Evolutionary conservation across 2,797 vertebrate species (phyloP), one percentile per base, ranked within the genome.

Genomic region (Epinephelus coioides): DNA sequence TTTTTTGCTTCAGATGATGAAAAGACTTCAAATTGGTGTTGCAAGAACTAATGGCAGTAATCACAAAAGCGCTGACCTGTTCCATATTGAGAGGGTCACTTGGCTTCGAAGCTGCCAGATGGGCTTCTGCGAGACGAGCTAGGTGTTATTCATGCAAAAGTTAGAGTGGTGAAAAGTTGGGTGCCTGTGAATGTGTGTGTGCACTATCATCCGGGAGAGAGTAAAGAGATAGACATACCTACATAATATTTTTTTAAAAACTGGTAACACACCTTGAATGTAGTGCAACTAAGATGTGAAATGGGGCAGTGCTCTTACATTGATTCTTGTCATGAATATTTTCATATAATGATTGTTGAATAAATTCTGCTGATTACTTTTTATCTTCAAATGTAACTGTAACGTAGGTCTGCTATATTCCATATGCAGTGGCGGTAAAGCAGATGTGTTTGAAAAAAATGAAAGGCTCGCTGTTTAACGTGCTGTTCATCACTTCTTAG

Each of bases 61-160:
- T 90, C 56, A 88, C 69, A 74, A 79, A 89, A 87, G 63, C 46
- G 66, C 47, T 63, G 76, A 88, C 67, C 84, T 76, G 67, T 64
- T 87, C 85, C 81, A 88, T 88, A 88, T 86, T 88, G 89, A 89
- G 76, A 69, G 78, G 81, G 83, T 88, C 63, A 62, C 69, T 72
- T 55, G 25, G 68, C 43, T 84, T 84, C 71, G 54, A 51, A 69
- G 63, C 77, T 71, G 88, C 86, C 90, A 93, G 91, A 91, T 90
- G 93, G 90, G 75, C 63, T 55, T 43, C 62, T 54, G 56, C 10
- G 18, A 68, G 61, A 67, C 61, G 65, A 78, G 70, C 55, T 49
- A 21, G 56, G 62, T 85, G 69, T 76, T 79, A 84, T 83, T 88
- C 65, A 77, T 85, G 63, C 49, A 76, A 82, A 86, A 50, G 43